Evolutionary conservation across 1,140 invertebrate species (phyloP).

Genomic region (Acromyrmex echinatior): DNA sequence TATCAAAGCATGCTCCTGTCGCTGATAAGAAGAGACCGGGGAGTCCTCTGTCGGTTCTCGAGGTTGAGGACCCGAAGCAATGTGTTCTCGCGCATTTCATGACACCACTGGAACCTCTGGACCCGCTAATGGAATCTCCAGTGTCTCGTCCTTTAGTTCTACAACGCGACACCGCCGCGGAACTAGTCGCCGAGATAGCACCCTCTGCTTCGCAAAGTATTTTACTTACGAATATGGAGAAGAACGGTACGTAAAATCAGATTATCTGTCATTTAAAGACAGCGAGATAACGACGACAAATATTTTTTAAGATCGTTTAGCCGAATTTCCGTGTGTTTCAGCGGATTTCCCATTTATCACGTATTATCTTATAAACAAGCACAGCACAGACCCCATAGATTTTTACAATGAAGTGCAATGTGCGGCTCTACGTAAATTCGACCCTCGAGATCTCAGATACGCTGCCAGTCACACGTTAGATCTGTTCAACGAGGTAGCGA

Average conservation of each 20-base stretch:
- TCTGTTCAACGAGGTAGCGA: conserved; percentile 95
- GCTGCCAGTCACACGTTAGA: conserved; percentile 95
- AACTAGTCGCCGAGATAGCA: conserved; percentile 92
- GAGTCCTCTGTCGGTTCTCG: conserved; percentile 91
- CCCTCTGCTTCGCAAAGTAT: conserved; percentile 91
- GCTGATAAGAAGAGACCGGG: conserved; percentile 88
- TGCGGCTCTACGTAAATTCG: conserved; percentile 93
- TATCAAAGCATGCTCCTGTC: conserved; percentile 84
- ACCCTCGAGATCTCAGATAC: conserved; percentile 92
- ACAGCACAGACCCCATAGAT: conserved; percentile 92
- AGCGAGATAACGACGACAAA: background rate
- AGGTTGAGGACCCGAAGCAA: conserved; percentile 95
- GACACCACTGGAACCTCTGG: conserved; percentile 94
- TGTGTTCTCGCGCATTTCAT: conserved; percentile 95
- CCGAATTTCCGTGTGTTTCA: conserved; percentile 82
- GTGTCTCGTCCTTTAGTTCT: conserved; percentile 91
- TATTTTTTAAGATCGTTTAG: conserved; percentile 31
- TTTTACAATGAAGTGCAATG: conserved; percentile 94
- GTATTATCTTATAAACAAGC: conserved; percentile 95
- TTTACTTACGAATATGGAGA: conserved; percentile 95
- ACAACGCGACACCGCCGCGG: conserved; percentile 92
- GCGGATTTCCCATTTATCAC: conserved; percentile 97
- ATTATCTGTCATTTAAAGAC: background rate
- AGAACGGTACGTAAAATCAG: conserved; percentile 88
- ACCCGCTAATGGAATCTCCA: conserved; percentile 94